phyloP scores from a whole-genome alignment of 2,888 invertebrate species.

The Priapulus caudatus region DNA sequence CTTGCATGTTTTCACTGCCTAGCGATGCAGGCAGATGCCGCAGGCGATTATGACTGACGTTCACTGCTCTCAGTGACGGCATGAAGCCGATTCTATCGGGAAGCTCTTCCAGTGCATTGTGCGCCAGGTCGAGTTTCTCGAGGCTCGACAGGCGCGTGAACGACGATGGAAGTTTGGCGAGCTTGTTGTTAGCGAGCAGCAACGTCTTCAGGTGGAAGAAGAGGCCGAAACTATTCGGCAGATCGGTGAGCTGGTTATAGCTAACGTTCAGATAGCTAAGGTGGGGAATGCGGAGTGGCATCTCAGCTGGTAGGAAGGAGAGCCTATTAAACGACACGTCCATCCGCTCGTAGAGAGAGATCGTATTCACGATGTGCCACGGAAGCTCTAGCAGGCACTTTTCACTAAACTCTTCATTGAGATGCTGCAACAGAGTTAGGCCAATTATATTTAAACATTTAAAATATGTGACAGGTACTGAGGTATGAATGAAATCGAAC shows the following conservation, averaged over 20 bases:
- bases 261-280: conserved; percentile 33
- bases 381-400: conserved; percentile 33
- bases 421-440: conserved; percentile 29
- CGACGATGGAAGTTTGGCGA: conserved; percentile 30
- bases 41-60: conserved; percentile 33
- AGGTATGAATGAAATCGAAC: too few relatives aligned
- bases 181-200: conserved; percentile 30
- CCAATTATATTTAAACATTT: too few relatives aligned
- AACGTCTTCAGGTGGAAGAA: conserved; percentile 34
- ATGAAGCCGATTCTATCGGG: conserved; percentile 33
- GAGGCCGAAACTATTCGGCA: conserved; percentile 36
- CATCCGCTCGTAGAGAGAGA: conserved; percentile 36
- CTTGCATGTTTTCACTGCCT: conserved; percentile 27
- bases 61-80: conserved; percentile 31
- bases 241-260: conserved; percentile 30
- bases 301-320: conserved; percentile 32
- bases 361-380: conserved; percentile 31
- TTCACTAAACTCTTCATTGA: conserved; percentile 31
- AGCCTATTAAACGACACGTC: conserved; percentile 35
- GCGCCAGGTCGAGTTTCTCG: conserved; percentile 34
- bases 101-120: conserved; percentile 30
- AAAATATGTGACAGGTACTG: too few relatives aligned
- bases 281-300: conserved; percentile 37
- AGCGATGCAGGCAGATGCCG: conserved; percentile 31
- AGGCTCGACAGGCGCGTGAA: conserved; percentile 33